Evolutionary conservation across 1,140 invertebrate genomes (phyloP).

Genomic region (Dinothrombium tinctorium): DNA sequence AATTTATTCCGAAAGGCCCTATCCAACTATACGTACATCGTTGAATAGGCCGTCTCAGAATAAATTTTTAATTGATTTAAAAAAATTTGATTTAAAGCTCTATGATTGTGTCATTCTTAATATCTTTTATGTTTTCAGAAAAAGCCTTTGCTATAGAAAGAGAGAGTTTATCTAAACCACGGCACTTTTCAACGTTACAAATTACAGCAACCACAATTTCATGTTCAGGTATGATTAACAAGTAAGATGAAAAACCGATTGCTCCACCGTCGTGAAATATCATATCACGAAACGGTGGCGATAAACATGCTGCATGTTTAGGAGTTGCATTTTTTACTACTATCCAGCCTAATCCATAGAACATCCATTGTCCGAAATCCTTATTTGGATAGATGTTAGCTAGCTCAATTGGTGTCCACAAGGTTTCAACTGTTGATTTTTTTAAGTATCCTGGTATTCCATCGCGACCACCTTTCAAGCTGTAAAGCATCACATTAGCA

Average conservation of each 20-base stretch:
- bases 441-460: conserved; percentile 22
- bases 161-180: not conserved
- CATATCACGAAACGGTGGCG: conserved; percentile 6
- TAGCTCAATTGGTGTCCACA: conserved; percentile 22
- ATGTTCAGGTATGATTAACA: conserved; percentile 28
- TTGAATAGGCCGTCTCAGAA: too few species aligned
- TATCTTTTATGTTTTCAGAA: not conserved
- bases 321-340: not conserved
- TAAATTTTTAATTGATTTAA: too few species aligned
- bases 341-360: conserved; percentile 6
- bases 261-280: conserved; percentile 29
- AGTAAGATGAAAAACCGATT: conserved; percentile 31
- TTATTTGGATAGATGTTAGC: not conserved
- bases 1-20: too few species aligned
- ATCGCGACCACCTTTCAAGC: conserved; percentile 13
- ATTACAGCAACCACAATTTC: conserved; percentile 31
- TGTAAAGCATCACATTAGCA: conserved; percentile 33
- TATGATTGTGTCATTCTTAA: too few species aligned
- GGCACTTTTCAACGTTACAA: conserved; percentile 21
- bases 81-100: too few species aligned
- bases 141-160: not conserved
- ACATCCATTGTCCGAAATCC: not conserved
- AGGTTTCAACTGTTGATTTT: conserved; percentile 21
- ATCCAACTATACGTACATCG: too few species aligned
- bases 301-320: not conserved